A percentile compares a stretch with the other conserved stretches of the same genome.
Conservation (phyloP, 2,888 invertebrate genomes). For the Conomelus anceps region DNA sequence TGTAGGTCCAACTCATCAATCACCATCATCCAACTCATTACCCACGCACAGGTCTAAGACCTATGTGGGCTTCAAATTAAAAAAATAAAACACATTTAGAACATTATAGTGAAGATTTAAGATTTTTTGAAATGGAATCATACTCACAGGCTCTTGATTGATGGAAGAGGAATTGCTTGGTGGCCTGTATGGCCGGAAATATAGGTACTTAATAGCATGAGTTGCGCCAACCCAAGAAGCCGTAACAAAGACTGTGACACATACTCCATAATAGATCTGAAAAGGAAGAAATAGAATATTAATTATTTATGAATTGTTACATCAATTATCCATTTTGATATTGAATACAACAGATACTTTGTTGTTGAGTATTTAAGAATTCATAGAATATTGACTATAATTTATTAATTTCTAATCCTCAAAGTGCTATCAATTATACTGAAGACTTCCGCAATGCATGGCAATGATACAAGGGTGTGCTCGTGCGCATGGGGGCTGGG, state of each 20-base stretch:
- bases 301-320: not conserved
- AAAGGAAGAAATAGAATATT: slow-evolving; percentile 36
- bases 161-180: slow-evolving; percentile 4
- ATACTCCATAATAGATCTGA: slow-evolving; percentile 82
- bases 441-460: no score
- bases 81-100: not conserved
- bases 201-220: slow-evolving; percentile 82
- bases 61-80: not conserved
- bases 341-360: not conserved
- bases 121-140: not conserved
- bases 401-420: no score
- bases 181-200: slow-evolving; percentile 43
- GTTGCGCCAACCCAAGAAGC: slow-evolving; percentile 90
- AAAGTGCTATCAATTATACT: no score
- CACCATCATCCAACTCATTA: no score
- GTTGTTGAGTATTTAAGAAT: no score
- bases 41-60: no score
- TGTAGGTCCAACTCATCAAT: no score
- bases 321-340: no score
- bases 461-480: no score
- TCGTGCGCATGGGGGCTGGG: no score
- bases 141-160: slow-evolving; percentile 4
- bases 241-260: slow-evolving; percentile 79
- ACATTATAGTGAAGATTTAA: not conserved
- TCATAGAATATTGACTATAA: no score